These are phyloP conservation scores for Anagrus nilaparvatae DNA, from an alignment of 1,140 invertebrate species.

Conservation along the genomic window DNA sequence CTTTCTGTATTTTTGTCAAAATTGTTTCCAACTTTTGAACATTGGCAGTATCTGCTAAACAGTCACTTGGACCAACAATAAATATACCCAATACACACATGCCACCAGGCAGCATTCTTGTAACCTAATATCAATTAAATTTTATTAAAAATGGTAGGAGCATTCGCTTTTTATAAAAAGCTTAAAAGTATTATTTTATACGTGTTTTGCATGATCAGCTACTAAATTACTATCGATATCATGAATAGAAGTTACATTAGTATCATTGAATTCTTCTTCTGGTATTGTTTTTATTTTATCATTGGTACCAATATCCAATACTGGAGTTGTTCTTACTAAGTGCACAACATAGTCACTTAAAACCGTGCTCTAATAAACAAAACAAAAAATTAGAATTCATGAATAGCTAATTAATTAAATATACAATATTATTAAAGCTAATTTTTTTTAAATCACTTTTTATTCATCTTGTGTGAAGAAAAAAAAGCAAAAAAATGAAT, in stretches of 20 bases:
- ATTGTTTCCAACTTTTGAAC: conserved; percentile 46
- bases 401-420: not conserved
- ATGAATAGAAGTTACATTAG: conserved; percentile 31
- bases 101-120: conserved; percentile 72
- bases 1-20: conserved; percentile 45
- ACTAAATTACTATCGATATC: conserved; percentile 51
- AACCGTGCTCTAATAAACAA: conserved; percentile 42
- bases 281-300: too few relatives aligned
- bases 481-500: conserved; percentile 10
- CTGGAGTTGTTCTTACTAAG: conserved; percentile 57
- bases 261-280: too few relatives aligned
- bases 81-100: conserved; percentile 61
- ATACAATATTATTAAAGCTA: not conserved
- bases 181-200: conserved; percentile 19
- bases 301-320: too few relatives aligned
- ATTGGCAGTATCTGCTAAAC: conserved; percentile 43
- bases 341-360: conserved; percentile 63
- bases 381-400: conserved; percentile 8
- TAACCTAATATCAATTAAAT: conserved; percentile 42
- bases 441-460: not conserved
- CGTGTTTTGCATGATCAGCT: conserved; percentile 60
- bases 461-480: conserved; percentile 1
- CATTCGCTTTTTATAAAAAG: conserved; percentile 5
- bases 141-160: conserved; percentile 8
- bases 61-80: conserved; percentile 51